Percentiles rank a stretch among this genome's conserved stretches.
These are phyloP conservation scores for Spinus pinus DNA, from an alignment of 2,797 vertebrate species.

Conservation along the genomic window DNA sequence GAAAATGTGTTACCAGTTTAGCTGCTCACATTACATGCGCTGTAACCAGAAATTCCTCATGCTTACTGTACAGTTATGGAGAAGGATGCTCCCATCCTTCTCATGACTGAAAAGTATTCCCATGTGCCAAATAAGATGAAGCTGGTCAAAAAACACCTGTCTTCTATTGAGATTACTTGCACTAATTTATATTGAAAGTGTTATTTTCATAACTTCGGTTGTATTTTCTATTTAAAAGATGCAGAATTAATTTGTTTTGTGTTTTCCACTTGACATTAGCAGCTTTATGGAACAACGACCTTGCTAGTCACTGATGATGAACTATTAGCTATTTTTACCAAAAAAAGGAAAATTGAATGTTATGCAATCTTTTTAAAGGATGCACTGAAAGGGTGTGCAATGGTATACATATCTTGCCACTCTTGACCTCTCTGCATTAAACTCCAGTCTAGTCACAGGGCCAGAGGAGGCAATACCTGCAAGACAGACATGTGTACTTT, in stretches of 20 bases:
- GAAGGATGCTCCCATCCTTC: neutral
- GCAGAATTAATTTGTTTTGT: neutral
- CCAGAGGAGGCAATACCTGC: neutral
- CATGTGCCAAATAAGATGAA: neutral
- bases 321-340: slow-evolving; percentile 1
- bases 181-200: neutral
- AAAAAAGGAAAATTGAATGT: neutral
- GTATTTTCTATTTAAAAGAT: neutral
- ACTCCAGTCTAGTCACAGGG: neutral
- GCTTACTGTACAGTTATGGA: neutral
- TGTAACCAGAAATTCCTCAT: neutral
- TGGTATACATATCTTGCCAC: neutral
- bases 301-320: neutral
- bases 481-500: neutral
- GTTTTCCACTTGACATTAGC: neutral
- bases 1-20: slow-evolving; percentile 21
- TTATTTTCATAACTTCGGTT: neutral
- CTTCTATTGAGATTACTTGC: neutral
- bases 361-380: neutral
- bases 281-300: neutral
- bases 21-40: neutral
- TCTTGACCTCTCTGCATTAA: neutral
- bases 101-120: neutral
- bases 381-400: neutral
- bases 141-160: neutral